phyloP scores from a whole-genome alignment of 2,888 invertebrate genomes.

The Drosophila testacea region DNA sequence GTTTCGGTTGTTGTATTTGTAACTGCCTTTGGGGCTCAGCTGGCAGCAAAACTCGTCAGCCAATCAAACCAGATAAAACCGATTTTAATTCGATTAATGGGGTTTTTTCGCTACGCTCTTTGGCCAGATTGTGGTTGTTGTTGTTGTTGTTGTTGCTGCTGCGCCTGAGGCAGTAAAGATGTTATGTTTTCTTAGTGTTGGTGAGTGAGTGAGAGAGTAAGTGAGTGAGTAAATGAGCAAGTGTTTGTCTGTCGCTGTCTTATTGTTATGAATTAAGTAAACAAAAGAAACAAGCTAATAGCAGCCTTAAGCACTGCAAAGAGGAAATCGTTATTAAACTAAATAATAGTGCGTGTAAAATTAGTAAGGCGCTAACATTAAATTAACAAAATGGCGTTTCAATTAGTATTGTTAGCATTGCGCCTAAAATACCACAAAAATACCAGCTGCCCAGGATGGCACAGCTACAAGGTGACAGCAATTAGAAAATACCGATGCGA shows the following conservation, averaged over 20 bases:
- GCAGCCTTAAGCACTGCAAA: conserved; percentile 38
- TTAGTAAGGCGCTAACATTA: conserved; percentile 6
- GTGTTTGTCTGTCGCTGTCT: conserved; percentile 30
- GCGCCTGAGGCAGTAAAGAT: conserved; percentile 56
- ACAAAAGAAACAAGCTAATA: conserved; percentile 67
- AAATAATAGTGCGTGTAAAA: conserved; percentile 8
- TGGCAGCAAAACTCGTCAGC: conserved; percentile 43
- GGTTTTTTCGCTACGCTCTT: conserved; percentile 74
- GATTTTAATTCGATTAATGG: conserved; percentile 82
- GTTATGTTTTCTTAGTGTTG: conserved; percentile 34
- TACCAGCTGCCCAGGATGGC: conserved; percentile 10
- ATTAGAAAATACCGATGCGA: no score
- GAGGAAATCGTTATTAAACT: conserved; percentile 33
- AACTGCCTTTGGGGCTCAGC: conserved; percentile 44
- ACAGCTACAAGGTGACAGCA: no score
- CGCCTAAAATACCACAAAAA: conserved; percentile 27
- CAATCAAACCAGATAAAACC: conserved; percentile 83
- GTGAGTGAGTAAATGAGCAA: conserved; percentile 29
- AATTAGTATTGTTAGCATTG: conserved; percentile 36
- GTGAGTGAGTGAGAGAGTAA: conserved; percentile 6
- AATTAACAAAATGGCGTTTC: conserved; percentile 36
- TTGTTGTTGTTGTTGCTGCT: conserved; percentile 13
- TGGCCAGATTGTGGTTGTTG: conserved; percentile 45
- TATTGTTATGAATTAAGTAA: conserved; percentile 59
- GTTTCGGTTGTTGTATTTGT: conserved; percentile 25